Base-by-base conservation (phyloP, 2,888 invertebrate genomes). In the Graphium colonna region DNA sequence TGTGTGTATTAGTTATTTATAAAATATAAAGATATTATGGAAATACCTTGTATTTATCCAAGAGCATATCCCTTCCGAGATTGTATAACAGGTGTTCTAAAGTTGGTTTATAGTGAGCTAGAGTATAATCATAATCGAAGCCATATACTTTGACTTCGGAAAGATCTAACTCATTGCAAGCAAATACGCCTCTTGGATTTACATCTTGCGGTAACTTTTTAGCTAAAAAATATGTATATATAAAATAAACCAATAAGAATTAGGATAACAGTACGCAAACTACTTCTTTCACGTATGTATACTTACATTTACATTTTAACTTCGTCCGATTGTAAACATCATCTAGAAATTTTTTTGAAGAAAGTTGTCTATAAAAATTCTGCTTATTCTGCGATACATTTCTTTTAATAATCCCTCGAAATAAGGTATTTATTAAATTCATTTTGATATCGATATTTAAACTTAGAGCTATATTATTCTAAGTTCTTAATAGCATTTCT, bases 41-140 rank as follows among this genome's bases (percentile, higher is more conserved):
- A 49, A 48, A 31, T 17, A 45, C 98, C 93, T 97, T 97, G 74
- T 94, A 95, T 71, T 96, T 95, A 71, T 95, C 93, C 60, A 99
- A 93, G 1, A 99, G 91, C 75, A 94, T 93, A 69, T 97, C 95
- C 62, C 95, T 92, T 0, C 97, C 98, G 59, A 98, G 91, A 75
- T 96, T 95, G 77, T 98, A 99, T 13, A 99, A 92, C 43, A 98
- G 91, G 74, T 94, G 94, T 75, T 98, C 97, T 75, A 99, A 90
- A 15, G 95, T 92, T 8, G 96, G 95, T 71, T 96, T 97, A 79
- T 99, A 99, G 68, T 97, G 96, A 0, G 98, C 98, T 68, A 99
- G 81, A 0, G 99, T 99, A 81, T 99, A 99, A 81, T 99, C 99
- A 90, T 99, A 99, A 85, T 99, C 99, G 90, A 99, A 99, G 39